phyloP scores from a whole-genome alignment of 2,888 invertebrate species.

The Diarsia rubi region DNA sequence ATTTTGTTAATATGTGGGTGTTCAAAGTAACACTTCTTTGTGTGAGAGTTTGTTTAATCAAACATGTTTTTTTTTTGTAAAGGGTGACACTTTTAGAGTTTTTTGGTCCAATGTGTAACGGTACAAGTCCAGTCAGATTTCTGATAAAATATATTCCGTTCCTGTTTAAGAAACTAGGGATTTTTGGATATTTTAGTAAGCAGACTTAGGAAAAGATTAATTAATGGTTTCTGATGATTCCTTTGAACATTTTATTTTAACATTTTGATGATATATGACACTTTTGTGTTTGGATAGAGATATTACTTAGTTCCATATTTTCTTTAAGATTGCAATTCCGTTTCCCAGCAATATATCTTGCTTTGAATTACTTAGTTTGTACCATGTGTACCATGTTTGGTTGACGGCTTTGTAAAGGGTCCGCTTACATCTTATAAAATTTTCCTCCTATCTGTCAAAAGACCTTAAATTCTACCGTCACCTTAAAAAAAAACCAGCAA shows the following conservation, averaged over 20 bases:
- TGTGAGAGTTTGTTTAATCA: slow-evolving; percentile 12
- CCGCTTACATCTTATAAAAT: no score
- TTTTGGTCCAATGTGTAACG: neutral
- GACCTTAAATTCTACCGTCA: neutral
- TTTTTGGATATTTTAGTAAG: neutral
- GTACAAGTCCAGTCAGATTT: neutral
- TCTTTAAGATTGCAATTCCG: no score
- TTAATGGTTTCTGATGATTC: no score
- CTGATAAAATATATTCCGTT: neutral
- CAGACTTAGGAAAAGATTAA: no score
- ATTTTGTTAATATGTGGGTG: slow-evolving; percentile 54
- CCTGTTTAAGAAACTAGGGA: neutral
- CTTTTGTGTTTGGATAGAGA: no score
- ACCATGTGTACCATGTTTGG: no score
- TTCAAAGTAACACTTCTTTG: slow-evolving; percentile 57
- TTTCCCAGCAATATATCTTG: no score
- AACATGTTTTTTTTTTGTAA: neutral
- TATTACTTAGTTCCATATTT: no score
- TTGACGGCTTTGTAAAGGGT: no score
- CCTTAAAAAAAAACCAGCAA: slow-evolving; percentile 13
- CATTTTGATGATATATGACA: no score
- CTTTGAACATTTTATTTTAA: no score
- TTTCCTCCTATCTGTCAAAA: neutral
- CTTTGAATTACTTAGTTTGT: no score
- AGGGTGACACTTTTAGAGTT: neutral